Conservation (phyloP, 2,797 vertebrate genomes). For the Melanotaenia boesemani region DNA sequence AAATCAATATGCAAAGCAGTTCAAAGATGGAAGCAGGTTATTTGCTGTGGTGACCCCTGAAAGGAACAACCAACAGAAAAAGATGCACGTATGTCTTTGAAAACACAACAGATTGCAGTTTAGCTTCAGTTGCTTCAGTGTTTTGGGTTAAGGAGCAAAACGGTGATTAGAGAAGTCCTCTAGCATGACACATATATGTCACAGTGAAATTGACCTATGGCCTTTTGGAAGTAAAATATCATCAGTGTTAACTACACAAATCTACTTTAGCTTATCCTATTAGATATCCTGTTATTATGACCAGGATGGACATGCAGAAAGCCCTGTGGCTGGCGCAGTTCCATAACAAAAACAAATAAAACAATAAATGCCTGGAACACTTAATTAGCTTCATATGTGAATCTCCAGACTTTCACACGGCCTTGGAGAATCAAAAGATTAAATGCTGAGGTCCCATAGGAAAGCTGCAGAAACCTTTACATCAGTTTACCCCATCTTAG, state of each 20-base stretch:
- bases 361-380: background rate
- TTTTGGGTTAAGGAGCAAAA: background rate
- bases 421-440: slow-evolving; percentile 44
- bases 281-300: background rate
- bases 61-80: background rate
- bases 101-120: background rate
- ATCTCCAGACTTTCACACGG: slow-evolving; percentile 33
- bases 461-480: slow-evolving; percentile 51
- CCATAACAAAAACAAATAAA: slow-evolving; percentile 12
- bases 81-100: background rate
- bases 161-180: no score
- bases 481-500: slow-evolving; percentile 58
- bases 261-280: background rate
- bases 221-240: background rate
- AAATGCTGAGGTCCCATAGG: slow-evolving; percentile 42
- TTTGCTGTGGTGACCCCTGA: background rate
- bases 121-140: background rate
- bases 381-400: slow-evolving; percentile 56
- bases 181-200: background rate
- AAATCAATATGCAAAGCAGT: background rate
- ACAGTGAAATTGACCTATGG: background rate
- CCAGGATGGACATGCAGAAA: background rate
- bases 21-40: background rate
- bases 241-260: background rate
- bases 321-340: background rate